A percentile compares a stretch with the other conserved stretches of the same genome.
Evolutionary conservation across 2,797 vertebrate genomes (phyloP).

Genomic region (Danio choprae): DNA sequence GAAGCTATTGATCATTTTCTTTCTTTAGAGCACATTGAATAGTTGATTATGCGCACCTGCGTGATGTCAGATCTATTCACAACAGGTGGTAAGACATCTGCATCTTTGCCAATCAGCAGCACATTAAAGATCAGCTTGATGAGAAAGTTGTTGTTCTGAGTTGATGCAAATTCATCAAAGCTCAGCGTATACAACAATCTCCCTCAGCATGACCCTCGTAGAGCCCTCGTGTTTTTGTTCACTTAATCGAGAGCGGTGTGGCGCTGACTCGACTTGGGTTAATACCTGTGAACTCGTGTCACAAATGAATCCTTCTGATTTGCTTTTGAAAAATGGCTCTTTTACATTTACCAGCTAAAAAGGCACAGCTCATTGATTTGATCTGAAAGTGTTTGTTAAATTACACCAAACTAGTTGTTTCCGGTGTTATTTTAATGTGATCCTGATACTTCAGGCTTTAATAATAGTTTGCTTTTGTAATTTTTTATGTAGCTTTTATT

Average conservation of each 20-base stretch:
- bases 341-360: constrained; percentile 12
- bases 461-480: too few species aligned
- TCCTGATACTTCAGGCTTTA: too few species aligned
- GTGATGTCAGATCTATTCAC: constrained; percentile 62
- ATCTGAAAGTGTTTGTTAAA: background rate
- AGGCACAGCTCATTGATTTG: background rate
- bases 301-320: constrained; percentile 14
- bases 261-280: constrained; percentile 29
- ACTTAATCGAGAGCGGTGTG: constrained; percentile 50
- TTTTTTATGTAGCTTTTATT: too few species aligned
- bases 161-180: constrained; percentile 58
- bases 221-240: constrained; percentile 56
- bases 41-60: constrained; percentile 64
- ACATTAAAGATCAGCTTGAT: constrained; percentile 62
- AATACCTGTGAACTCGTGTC: constrained; percentile 6
- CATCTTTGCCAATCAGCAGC: constrained; percentile 62
- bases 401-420: background rate
- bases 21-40: constrained; percentile 59
- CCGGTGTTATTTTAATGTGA: too few species aligned
- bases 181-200: constrained; percentile 49
- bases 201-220: constrained; percentile 51
- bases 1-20: constrained; percentile 57
- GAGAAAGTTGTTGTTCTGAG: constrained; percentile 62
- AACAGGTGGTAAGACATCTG: constrained; percentile 65
- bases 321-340: constrained; percentile 10